Evolutionary conservation across 2,797 vertebrate genomes (phyloP).

Genomic region (Lateolabrax maculatus): DNA sequence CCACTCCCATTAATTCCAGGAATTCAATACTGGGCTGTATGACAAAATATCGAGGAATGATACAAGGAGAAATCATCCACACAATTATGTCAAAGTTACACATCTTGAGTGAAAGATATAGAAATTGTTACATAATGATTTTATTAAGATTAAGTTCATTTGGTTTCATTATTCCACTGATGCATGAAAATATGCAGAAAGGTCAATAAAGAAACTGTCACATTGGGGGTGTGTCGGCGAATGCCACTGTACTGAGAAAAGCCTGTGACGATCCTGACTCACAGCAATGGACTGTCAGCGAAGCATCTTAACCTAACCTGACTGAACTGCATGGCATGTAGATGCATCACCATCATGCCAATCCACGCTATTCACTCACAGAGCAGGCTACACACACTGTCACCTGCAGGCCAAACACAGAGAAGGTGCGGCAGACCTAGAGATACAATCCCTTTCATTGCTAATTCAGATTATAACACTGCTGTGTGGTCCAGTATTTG

Average conservation of each 20-base stretch:
- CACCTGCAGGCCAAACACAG: background rate
- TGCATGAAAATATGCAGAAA: slow-evolving; percentile 14
- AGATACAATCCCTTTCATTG: background rate
- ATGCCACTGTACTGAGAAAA: slow-evolving; percentile 46
- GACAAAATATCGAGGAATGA: slow-evolving; percentile 36
- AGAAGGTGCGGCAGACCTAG: slow-evolving; percentile 28
- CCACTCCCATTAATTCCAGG: slow-evolving; percentile 81
- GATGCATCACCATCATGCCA: slow-evolving; percentile 7
- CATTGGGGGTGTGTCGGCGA: slow-evolving; percentile 50
- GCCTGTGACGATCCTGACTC: slow-evolving; percentile 57
- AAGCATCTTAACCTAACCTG: slow-evolving; percentile 29
- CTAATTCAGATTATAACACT: background rate
- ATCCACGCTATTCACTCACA: slow-evolving; percentile 3
- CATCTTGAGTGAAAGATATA: background rate
- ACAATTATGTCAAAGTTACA: background rate
- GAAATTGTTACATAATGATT: background rate
- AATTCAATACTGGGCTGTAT: slow-evolving; percentile 85
- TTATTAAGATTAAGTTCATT: background rate
- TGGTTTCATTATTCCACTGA: background rate
- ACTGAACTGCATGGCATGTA: slow-evolving; percentile 24
- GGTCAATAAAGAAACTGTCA: slow-evolving; percentile 51
- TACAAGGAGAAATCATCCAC: background rate
- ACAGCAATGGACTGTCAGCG: slow-evolving; percentile 17
- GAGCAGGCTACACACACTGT: background rate
- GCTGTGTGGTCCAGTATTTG: background rate